phyloP scores from a whole-genome alignment of 2,888 invertebrate species.

The Amphipyra berbera region DNA sequence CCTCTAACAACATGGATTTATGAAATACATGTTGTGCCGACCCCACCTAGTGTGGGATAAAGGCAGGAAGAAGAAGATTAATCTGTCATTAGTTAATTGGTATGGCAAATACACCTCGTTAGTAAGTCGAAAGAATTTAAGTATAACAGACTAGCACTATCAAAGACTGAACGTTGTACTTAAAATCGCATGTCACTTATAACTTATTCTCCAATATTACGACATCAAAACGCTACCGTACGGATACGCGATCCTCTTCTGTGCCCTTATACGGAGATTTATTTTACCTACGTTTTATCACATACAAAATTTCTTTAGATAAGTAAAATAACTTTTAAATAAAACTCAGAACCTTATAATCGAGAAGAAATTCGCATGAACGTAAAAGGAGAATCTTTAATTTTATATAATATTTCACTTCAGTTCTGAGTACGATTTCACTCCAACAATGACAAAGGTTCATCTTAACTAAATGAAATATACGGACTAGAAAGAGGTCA shows the following conservation, averaged over 20 bases:
- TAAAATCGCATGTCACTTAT: slow-evolving; percentile 13
- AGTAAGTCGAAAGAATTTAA: neutral
- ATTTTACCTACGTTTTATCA: slow-evolving; percentile 63
- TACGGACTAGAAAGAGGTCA: slow-evolving; percentile 40
- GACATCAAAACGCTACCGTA: slow-evolving; percentile 64
- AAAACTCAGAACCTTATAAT: neutral
- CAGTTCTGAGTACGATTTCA: slow-evolving; percentile 11
- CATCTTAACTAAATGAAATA: slow-evolving; percentile 29
- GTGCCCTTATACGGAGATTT: slow-evolving; percentile 66
- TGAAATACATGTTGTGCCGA: too few species aligned
- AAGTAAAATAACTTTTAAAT: slow-evolving; percentile 14
- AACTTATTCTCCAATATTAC: slow-evolving; percentile 40
- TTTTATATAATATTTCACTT: slow-evolving; percentile 4
- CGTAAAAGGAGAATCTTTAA: slow-evolving; percentile 7
- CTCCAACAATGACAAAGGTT: slow-evolving; percentile 46
- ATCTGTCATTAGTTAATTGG: too few species aligned
- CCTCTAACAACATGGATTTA: too few species aligned
- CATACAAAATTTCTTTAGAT: slow-evolving; percentile 55
- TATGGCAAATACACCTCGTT: too few species aligned
- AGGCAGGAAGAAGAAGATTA: too few species aligned
- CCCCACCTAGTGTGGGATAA: too few species aligned
- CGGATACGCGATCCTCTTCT: slow-evolving; percentile 62
- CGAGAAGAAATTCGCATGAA: slow-evolving; percentile 4
- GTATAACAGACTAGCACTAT: neutral
- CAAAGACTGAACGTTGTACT: neutral